Conservation (phyloP, 2,888 invertebrate species). For the Drosophila meridiana region DNA sequence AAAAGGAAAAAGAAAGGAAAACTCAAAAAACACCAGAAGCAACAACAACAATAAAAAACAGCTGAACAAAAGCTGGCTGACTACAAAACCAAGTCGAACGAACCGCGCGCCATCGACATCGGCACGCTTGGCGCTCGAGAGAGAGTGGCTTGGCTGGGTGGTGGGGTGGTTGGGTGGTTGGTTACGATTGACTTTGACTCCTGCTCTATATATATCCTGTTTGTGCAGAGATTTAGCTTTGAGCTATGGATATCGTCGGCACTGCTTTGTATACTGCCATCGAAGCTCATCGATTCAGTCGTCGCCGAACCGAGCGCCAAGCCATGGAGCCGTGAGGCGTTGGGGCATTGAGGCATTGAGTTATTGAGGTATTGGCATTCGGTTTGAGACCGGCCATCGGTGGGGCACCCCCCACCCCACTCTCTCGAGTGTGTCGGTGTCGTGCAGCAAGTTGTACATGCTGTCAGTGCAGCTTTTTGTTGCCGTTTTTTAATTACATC, state of each 20-base stretch:
- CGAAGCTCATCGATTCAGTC: constrained; percentile 69
- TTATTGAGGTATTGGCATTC: constrained; percentile 20
- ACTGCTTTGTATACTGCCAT: constrained; percentile 48
- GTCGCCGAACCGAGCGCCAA: constrained; percentile 22
- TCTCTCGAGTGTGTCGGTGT: constrained; percentile 53
- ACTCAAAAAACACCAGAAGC: constrained; percentile 26
- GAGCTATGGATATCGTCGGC: constrained; percentile 80
- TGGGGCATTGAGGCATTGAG: constrained; percentile 40
- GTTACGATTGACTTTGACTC: constrained; percentile 67
- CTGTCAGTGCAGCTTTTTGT: constrained; percentile 63
- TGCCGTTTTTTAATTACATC: constrained; percentile 78
- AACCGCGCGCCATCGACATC: constrained; percentile 65
- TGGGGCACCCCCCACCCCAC: constrained; percentile 14
- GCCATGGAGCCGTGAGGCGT: constrained; percentile 21
- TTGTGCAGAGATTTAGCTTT: constrained; percentile 82
- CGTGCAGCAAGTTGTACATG: constrained; percentile 73
- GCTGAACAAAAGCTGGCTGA: constrained; percentile 70
- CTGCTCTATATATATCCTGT: constrained; percentile 73
- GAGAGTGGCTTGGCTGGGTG: constrained; percentile 31
- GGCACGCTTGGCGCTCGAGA: constrained; percentile 55
- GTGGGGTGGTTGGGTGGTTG: constrained; percentile 7
- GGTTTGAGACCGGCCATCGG: constrained; percentile 16
- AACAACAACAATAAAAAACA: constrained; percentile 34
- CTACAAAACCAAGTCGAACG: constrained; percentile 73
- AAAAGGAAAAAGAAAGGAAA: background rate